Evolutionary conservation across 2,797 vertebrate genomes (phyloP), one percentile per base, ranked within the genome.

Genomic region (Sandelia bainsii): DNA sequence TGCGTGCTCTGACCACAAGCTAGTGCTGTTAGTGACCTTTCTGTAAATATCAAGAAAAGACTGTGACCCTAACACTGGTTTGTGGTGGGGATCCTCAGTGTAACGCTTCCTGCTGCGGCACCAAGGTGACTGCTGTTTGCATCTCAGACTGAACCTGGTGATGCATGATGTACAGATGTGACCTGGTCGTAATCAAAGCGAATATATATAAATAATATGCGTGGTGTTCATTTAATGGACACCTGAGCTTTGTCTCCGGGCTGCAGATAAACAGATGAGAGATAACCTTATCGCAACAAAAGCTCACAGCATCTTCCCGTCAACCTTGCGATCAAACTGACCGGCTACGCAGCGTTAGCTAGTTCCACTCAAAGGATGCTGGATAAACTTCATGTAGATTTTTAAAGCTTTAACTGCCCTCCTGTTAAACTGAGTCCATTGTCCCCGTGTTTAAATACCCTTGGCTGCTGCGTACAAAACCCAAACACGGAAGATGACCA

Each of bases 401-500:
- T 2, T 17, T 0, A 13, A 8, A 6, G 13, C 37, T 40, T 2
- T 4, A 27, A 29, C 32, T 27, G 2, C 16, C 57, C 23, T 17
- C 10, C 39, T 4, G n/a, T 9, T 29, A 13, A 32, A 42, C 56
- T 8, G 0, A 5, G 17, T 39, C 23, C 5, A 84, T 44, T 63
- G 68, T 69, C 64, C 23, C 39, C 34, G 8, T 42, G 20, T 86
- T 85, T 81, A 82, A 90, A 89, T 70, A 87, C 75, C 76, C 57
- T 66, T 80, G 65, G 39, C 53, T 69, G 53, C 71, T 81, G 52
- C 76, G 65, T 69, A 87, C 63, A 69, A 51, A 89, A 89, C 80
- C 86, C 88, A 91, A 91, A 92, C 82, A 89, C 85, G 85, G 86
- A 89, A 87, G 77, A 86, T 72, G 75, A 83, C 68, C 64, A 61